Conservation (phyloP, 2,113 vertebrate species). For the Rhodinocichla rosea region DNA sequence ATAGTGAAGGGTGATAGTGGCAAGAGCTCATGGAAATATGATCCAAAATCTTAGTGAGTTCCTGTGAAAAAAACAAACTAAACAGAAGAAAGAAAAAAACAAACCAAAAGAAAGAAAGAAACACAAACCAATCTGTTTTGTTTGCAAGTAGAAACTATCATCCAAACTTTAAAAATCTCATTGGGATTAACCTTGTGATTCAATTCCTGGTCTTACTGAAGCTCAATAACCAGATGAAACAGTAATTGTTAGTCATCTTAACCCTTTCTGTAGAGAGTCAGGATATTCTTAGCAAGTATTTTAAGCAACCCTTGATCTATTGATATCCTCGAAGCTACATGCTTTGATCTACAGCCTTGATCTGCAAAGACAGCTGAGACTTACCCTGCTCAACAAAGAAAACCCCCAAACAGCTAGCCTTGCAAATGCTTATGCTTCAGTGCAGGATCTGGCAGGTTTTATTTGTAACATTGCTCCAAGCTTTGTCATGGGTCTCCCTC, state of each 20-base stretch:
- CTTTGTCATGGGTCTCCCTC: neutral
- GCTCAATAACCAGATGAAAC: neutral
- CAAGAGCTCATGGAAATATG: neutral
- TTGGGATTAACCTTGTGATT: neutral
- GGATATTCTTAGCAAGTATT: neutral
- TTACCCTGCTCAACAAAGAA: neutral
- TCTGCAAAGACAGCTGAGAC: neutral
- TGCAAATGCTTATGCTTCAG: neutral
- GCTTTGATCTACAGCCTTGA: neutral
- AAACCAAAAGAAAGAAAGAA: neutral
- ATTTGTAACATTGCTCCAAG: neutral
- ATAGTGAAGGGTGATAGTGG: neutral
- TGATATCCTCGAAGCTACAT: neutral
- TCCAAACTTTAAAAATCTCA: neutral
- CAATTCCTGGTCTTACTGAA: neutral
- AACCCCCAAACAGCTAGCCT: neutral
- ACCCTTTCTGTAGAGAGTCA: neutral
- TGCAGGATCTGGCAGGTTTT: neutral
- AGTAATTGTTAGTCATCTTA: neutral
- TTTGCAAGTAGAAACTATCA: neutral
- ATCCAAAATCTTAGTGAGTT: neutral
- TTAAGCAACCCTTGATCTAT: neutral
- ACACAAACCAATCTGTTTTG: neutral
- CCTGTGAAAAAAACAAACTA: neutral
- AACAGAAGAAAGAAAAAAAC: too few relatives aligned